phyloP scores from a whole-genome alignment of 1,140 invertebrate genomes.

The Bactericera cockerelli region DNA sequence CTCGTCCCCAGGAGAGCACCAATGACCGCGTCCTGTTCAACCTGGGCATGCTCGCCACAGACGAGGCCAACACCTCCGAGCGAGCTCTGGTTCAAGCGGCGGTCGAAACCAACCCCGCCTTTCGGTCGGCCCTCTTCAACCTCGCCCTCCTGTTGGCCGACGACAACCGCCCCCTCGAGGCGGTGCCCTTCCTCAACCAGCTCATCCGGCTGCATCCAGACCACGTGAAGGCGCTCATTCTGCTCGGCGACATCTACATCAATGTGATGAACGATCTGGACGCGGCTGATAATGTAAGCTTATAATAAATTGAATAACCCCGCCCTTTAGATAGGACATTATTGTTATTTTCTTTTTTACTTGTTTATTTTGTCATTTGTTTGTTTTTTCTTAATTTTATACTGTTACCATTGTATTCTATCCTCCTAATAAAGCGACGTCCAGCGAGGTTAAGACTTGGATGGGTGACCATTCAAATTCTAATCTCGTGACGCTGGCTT shows the following conservation, averaged over 20 bases:
- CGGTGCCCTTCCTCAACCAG: slow-evolving; percentile 82
- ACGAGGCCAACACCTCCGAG: slow-evolving; percentile 78
- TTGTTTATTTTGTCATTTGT: no score
- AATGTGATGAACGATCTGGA: slow-evolving; percentile 90
- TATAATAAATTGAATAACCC: slow-evolving; percentile 18
- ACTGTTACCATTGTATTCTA: not conserved
- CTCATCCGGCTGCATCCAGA: slow-evolving; percentile 81
- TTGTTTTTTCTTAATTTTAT: no score
- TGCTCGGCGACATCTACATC: slow-evolving; percentile 92
- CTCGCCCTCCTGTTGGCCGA: slow-evolving; percentile 79
- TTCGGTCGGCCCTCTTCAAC: slow-evolving; percentile 88
- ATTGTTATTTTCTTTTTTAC: no score
- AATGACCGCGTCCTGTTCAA: slow-evolving; percentile 89
- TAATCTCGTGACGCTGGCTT: no score
- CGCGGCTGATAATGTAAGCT: slow-evolving; percentile 69
- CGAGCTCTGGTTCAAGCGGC: slow-evolving; percentile 73
- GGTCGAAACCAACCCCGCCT: slow-evolving; percentile 67
- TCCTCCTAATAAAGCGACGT: slow-evolving; percentile 6
- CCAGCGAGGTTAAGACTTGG: no score
- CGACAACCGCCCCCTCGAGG: slow-evolving; percentile 71
- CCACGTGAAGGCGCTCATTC: slow-evolving; percentile 84
- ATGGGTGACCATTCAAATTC: no score
- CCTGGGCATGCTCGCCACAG: slow-evolving; percentile 91
- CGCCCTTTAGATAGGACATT: no score
- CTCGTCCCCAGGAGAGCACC: slow-evolving; percentile 36